phyloP scores from a whole-genome alignment of 2,888 invertebrate genomes.

The Hecatera dysodea region DNA sequence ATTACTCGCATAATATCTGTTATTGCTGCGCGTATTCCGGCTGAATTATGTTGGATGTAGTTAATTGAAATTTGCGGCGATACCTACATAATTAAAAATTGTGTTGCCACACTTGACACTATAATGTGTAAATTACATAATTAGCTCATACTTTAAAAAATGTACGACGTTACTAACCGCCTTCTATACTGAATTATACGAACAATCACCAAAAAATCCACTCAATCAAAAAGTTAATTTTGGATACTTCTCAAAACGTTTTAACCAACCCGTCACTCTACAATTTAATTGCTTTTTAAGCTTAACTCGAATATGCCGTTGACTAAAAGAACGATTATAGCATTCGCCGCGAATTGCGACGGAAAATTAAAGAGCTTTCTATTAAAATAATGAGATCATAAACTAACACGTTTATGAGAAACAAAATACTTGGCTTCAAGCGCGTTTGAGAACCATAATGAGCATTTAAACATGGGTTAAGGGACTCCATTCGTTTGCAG shows the following conservation, averaged over 20 bases:
- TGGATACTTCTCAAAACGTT: conserved; percentile 19
- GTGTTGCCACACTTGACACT: conserved; percentile 5
- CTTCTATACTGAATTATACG: background rate
- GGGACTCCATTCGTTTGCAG: conserved; percentile 27
- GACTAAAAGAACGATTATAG: conserved; percentile 31
- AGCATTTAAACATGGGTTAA: conserved; percentile 40
- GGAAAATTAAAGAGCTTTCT: conserved; percentile 33
- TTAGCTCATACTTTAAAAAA: background rate
- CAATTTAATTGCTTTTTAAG: conserved; percentile 33
- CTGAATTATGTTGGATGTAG: conserved; percentile 20
- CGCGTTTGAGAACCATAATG: conserved; percentile 46
- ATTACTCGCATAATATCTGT: conserved; percentile 58
- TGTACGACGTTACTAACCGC: background rate
- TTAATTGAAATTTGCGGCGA: conserved; percentile 30
- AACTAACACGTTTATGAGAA: conserved; percentile 37
- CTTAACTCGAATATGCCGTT: conserved; percentile 18
- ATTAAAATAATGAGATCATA: conserved; percentile 49
- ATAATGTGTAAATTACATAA: conserved; percentile 1
- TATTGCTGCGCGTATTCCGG: conserved; percentile 41
- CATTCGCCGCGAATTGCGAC: conserved; percentile 11
- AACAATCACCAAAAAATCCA: background rate
- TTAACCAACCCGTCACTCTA: conserved; percentile 2
- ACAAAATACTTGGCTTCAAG: conserved; percentile 44
- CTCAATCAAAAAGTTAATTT: conserved; percentile 1
- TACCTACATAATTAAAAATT: conserved; percentile 15